phyloP scores from a whole-genome alignment of 1,140 invertebrate species.

The Diorhabda sublineata region DNA sequence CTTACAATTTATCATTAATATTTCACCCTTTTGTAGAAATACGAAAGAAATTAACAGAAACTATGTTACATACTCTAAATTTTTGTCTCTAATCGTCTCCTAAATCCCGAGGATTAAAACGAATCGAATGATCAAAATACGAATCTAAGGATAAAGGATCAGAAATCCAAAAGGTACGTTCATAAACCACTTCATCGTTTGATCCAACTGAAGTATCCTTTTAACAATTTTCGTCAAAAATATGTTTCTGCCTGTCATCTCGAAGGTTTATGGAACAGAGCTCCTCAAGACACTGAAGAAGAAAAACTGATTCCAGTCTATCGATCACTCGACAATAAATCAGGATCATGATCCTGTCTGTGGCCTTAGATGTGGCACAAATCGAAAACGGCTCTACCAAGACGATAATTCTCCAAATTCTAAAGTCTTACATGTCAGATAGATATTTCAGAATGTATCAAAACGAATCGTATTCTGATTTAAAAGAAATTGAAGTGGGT shows the following conservation, averaged over 20 bases:
- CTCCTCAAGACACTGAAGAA: neutral
- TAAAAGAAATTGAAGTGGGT: neutral
- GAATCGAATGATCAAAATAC: too few relatives aligned
- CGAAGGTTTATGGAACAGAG: neutral
- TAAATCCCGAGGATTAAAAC: too few relatives aligned
- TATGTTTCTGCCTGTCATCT: neutral
- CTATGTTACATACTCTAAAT: too few relatives aligned
- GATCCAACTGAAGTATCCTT: too few relatives aligned
- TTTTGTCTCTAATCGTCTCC: too few relatives aligned
- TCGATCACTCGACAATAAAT: neutral
- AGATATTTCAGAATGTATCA: neutral
- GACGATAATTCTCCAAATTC: neutral
- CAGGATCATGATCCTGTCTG: neutral
- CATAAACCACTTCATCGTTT: too few relatives aligned
- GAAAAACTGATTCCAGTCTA: neutral
- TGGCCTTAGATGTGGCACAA: neutral
- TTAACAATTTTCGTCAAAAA: too few relatives aligned
- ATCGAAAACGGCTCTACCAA: neutral
- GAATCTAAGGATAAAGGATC: too few relatives aligned
- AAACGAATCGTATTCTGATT: neutral
- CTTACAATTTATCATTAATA: too few relatives aligned
- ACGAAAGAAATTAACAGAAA: too few relatives aligned
- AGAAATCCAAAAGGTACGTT: too few relatives aligned
- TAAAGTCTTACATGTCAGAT: neutral
- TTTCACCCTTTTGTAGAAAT: too few relatives aligned